These are phyloP conservation scores for Leptinotarsa haldemani DNA, from an alignment of 2,888 invertebrate genomes.

Conservation along the genomic window DNA sequence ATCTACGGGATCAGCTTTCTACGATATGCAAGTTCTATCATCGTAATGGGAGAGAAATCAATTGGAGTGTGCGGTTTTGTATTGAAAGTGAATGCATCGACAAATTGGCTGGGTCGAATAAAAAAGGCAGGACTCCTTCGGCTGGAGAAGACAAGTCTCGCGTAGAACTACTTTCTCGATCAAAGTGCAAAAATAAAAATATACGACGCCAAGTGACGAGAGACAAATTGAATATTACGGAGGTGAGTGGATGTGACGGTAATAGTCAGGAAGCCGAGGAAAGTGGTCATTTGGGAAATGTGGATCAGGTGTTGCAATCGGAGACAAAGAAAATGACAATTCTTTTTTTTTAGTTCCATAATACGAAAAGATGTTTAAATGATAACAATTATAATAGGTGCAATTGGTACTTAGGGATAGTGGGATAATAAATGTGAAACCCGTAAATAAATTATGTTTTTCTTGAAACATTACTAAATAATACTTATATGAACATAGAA, in stretches of 20 bases:
- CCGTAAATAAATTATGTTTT: too few relatives aligned
- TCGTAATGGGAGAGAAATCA: slow-evolving; percentile 24
- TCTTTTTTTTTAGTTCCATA: too few relatives aligned
- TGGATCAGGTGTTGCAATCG: neutral
- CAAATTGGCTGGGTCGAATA: neutral
- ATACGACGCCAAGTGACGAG: slow-evolving; percentile 3
- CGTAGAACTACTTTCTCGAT: slow-evolving; percentile 2
- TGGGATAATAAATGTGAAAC: too few relatives aligned
- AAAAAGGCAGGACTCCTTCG: neutral
- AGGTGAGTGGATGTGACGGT: neutral
- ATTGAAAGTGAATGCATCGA: slow-evolving; percentile 16
- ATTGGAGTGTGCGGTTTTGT: slow-evolving; percentile 12
- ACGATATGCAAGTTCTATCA: slow-evolving; percentile 24
- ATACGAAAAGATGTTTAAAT: too few relatives aligned
- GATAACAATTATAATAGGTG: too few relatives aligned
- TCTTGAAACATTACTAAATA: too few relatives aligned
- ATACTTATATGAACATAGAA: too few relatives aligned
- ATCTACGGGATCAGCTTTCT: slow-evolving; percentile 9
- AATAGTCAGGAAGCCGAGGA: neutral
- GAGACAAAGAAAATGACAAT: too few relatives aligned
- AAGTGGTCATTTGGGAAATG: neutral
- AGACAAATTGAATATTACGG: neutral
- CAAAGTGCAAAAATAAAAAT: neutral
- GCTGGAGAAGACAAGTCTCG: neutral
- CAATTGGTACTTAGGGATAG: too few relatives aligned